These are phyloP conservation scores for Eristalis intricaria DNA, from an alignment of 2,888 invertebrate species.

Conservation along the genomic window DNA sequence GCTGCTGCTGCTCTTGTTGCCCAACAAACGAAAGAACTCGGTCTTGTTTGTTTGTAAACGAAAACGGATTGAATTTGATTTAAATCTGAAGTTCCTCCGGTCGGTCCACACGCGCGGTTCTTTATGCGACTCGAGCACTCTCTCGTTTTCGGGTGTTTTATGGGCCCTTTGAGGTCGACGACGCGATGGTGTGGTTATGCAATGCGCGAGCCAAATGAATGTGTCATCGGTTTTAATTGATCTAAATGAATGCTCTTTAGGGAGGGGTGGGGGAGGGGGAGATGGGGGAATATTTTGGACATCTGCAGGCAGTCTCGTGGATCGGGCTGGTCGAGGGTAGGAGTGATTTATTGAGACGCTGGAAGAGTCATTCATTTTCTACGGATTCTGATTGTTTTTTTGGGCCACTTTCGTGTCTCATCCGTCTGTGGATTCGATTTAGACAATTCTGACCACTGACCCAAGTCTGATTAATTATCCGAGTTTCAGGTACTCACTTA, in stretches of 20 bases:
- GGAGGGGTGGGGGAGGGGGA: background rate
- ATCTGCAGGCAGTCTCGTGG: background rate
- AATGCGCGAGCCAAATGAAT: slow-evolving; percentile 18
- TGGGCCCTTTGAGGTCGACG: slow-evolving; percentile 4
- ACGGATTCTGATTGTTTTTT: background rate
- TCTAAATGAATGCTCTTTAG: background rate
- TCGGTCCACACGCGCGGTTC: background rate
- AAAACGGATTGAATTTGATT: slow-evolving; percentile 26
- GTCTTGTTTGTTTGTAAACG: slow-evolving; percentile 35
- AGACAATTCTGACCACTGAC: too few species aligned
- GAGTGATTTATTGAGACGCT: background rate
- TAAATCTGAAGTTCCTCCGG: background rate
- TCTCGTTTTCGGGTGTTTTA: slow-evolving; percentile 8
- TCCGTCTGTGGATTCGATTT: background rate
- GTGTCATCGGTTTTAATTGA: background rate
- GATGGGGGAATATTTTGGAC: background rate
- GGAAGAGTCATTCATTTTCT: background rate
- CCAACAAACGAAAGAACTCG: slow-evolving; percentile 24
- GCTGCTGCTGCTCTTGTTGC: background rate
- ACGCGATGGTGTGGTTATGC: slow-evolving; percentile 5
- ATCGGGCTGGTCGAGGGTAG: background rate
- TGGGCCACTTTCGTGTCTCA: background rate
- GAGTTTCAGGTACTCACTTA: too few species aligned
- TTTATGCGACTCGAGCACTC: background rate
- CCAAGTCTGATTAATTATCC: too few species aligned